These are phyloP conservation scores for Sebastes cheni DNA, from an alignment of 2,797 vertebrate genomes.

Conservation along the genomic window DNA sequence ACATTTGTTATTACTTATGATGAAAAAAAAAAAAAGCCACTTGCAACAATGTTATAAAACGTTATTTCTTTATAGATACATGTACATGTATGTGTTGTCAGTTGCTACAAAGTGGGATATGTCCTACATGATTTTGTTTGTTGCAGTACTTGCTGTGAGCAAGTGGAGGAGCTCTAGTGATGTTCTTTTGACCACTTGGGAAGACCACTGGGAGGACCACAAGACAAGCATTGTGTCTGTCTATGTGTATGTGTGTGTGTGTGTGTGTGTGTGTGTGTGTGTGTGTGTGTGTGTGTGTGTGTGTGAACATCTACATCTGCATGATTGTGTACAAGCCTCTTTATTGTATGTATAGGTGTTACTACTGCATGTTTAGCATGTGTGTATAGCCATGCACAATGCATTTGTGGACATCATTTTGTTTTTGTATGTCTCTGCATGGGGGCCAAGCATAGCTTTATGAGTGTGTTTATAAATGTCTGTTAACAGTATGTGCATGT, in stretches of 20 bases:
- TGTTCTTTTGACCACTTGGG: constrained; percentile 66
- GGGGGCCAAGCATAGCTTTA: not conserved
- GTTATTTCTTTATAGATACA: not conserved
- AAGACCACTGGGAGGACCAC: constrained; percentile 43
- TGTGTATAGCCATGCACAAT: not conserved
- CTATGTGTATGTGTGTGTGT: not conserved
- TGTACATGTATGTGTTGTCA: not conserved
- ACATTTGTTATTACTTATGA: not conserved
- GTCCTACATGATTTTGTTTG: not conserved
- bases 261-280: not conserved
- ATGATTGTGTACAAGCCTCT: constrained; percentile 20
- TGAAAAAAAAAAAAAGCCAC: not conserved
- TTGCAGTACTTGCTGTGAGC: constrained; percentile 75
- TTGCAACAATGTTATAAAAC: not conserved
- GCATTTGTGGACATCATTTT: not conserved
- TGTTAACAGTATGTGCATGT: no score
- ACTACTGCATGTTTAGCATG: not conserved
- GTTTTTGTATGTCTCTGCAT: not conserved
- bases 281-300: not conserved
- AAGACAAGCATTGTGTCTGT: constrained; percentile 21
- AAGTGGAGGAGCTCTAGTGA: constrained; percentile 86
- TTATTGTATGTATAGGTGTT: not conserved
- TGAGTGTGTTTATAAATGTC: no score
- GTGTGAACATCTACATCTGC: constrained; percentile 25
- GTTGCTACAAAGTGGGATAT: not conserved